Percentiles rank a stretch among this genome's conserved stretches.
These are phyloP conservation scores for Monarcha castaneiventris DNA, from an alignment of 2,113 vertebrate genomes.

Conservation along the genomic window DNA sequence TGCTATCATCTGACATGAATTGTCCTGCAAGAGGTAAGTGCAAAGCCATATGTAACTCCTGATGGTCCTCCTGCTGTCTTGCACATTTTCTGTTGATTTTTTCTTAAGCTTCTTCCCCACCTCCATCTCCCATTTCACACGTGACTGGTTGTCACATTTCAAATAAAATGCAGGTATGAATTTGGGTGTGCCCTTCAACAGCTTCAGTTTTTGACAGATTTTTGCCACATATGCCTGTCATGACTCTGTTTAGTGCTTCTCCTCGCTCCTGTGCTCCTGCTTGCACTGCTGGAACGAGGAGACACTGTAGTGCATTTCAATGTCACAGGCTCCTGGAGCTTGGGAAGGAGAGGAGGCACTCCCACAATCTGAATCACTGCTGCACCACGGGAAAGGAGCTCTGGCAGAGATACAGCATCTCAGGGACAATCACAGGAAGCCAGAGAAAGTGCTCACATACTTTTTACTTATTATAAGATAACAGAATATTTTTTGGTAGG, in stretches of 20 bases:
- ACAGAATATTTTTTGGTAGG: neutral
- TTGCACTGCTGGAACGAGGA: neutral
- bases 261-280: neutral
- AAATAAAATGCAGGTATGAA: neutral
- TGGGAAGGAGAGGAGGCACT: neutral
- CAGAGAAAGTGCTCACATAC: neutral
- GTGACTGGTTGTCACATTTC: neutral
- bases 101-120: neutral
- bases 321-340: neutral
- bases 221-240: neutral
- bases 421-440: slow-evolving; percentile 5
- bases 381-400: neutral
- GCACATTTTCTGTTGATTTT: neutral
- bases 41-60: neutral
- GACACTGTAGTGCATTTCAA: neutral
- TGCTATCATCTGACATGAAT: neutral
- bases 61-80: neutral
- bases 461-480: neutral
- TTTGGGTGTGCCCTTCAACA: neutral
- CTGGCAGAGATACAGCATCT: neutral
- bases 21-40: neutral
- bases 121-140: neutral
- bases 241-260: neutral
- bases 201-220: neutral
- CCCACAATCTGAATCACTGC: neutral